Evolutionary conservation across 2,797 vertebrate species (phyloP).

Genomic region (Hozukius guyotensis): DNA sequence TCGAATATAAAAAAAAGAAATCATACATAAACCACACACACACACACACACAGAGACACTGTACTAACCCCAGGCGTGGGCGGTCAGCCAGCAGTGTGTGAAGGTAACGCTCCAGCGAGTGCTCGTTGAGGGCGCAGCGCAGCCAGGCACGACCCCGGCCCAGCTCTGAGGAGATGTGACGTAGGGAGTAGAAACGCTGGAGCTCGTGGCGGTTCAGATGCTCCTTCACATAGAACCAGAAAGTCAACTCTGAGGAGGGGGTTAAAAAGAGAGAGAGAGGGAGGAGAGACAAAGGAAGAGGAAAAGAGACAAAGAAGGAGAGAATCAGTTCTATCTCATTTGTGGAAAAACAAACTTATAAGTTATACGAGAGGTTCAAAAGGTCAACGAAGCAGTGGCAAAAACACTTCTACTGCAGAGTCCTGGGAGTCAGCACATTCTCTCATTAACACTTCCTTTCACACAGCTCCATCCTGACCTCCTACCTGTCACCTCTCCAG

Average conservation of each 20-base stretch:
- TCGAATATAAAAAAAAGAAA: no score
- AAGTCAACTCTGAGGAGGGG: slow-evolving; percentile 79
- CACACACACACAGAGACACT: not conserved
- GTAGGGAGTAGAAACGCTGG: slow-evolving; percentile 93
- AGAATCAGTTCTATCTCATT: not conserved
- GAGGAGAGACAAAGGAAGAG: not conserved
- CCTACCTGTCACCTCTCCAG: not conserved
- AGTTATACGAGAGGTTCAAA: not conserved
- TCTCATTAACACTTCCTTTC: slow-evolving; percentile 28
- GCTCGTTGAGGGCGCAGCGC: slow-evolving; percentile 95
- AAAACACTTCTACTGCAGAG: not conserved
- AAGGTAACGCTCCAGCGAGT: slow-evolving; percentile 95
- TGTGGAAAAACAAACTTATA: not conserved
- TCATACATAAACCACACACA: not conserved
- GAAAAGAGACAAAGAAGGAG: not conserved
- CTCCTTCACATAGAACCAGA: slow-evolving; percentile 97
- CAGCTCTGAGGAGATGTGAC: slow-evolving; percentile 88
- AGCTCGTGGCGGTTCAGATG: slow-evolving; percentile 94
- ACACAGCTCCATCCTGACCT: not conserved
- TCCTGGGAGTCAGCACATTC: not conserved
- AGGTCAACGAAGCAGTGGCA: not conserved
- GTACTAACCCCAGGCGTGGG: slow-evolving; percentile 87
- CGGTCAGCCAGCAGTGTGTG: slow-evolving; percentile 92
- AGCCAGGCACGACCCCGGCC: slow-evolving; percentile 96
- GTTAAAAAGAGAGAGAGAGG: not conserved